These are phyloP conservation scores for Gadopsis marmoratus DNA, from an alignment of 2,797 vertebrate species.

Conservation along the genomic window DNA sequence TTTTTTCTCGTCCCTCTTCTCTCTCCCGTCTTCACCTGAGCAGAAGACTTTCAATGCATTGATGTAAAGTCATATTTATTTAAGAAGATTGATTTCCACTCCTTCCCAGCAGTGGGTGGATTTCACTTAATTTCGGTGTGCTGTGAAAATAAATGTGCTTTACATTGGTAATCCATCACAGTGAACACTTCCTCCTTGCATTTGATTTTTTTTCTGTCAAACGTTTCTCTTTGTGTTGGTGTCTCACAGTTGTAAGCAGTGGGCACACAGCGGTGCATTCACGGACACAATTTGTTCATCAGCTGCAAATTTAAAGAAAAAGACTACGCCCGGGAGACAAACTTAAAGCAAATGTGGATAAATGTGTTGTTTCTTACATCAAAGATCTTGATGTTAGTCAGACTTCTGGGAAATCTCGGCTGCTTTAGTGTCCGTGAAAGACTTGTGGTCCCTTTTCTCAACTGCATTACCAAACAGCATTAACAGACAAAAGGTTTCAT, in stretches of 20 bases:
- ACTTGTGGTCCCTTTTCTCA: neutral
- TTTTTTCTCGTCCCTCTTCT: neutral
- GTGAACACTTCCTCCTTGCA: neutral
- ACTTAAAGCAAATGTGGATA: neutral
- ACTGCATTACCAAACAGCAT: neutral
- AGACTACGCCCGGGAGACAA: slow-evolving; percentile 2
- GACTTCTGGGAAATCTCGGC: neutral
- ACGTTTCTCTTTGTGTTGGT: neutral
- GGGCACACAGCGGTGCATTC: neutral
- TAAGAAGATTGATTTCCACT: slow-evolving; percentile 67
- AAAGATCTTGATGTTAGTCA: neutral
- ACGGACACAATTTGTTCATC: neutral
- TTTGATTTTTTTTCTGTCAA: slow-evolving; percentile 19
- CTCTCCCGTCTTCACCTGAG: slow-evolving; percentile 27
- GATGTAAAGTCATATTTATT: slow-evolving; percentile 68
- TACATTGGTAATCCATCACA: slow-evolving; percentile 34
- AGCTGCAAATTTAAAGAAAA: neutral
- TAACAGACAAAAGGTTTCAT: too few species aligned
- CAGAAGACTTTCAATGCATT: slow-evolving; percentile 19
- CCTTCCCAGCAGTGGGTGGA: slow-evolving; percentile 18
- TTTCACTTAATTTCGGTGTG: slow-evolving; percentile 38
- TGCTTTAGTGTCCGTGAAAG: slow-evolving; percentile 7
- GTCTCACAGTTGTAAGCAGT: neutral
- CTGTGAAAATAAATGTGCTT: slow-evolving; percentile 54
- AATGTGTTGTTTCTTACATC: neutral